Conservation (phyloP, 2,888 invertebrate species). For the Nomada ruficornis region DNA sequence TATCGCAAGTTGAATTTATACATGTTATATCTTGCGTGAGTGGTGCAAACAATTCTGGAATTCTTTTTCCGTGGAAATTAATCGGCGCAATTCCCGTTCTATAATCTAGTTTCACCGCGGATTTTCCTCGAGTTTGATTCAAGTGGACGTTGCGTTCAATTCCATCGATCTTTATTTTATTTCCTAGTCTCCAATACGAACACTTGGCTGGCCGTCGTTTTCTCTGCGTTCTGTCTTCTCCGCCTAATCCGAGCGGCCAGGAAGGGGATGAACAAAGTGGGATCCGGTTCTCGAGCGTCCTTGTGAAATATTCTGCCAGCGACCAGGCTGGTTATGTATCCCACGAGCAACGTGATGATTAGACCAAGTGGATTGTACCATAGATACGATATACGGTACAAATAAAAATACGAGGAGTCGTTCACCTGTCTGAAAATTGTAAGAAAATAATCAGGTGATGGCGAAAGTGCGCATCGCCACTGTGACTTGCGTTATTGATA, state of each 20-base stretch:
- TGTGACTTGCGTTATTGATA: not conserved
- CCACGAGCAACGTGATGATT: conserved; percentile 85
- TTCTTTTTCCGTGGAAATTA: too few species aligned
- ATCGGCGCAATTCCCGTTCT: not conserved
- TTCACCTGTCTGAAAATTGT: conserved; percentile 41
- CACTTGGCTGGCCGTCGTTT: conserved; percentile 75
- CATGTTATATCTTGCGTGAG: not conserved
- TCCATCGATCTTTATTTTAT: conserved; percentile 2
- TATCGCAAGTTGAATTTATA: not conserved
- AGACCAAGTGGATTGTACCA: conserved; percentile 88
- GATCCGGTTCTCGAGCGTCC: conserved; percentile 84
- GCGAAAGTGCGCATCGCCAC: too few species aligned
- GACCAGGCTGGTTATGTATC: conserved; percentile 85
- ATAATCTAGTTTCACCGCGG: not conserved
- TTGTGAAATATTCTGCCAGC: conserved; percentile 79
- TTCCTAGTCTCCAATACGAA: conserved; percentile 70
- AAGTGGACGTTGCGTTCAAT: not conserved
- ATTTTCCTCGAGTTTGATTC: not conserved
- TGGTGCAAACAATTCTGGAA: too few species aligned
- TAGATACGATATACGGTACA: conserved; percentile 90
- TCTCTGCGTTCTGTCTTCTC: conserved; percentile 66
- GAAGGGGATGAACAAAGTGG: conserved; percentile 87
- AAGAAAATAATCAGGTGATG: not conserved
- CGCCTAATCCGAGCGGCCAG: conserved; percentile 84
- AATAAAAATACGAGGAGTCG: conserved; percentile 86